Evolutionary conservation across 2,888 invertebrate genomes (phyloP).

Genomic region (Hemicrepidius hirtus): DNA sequence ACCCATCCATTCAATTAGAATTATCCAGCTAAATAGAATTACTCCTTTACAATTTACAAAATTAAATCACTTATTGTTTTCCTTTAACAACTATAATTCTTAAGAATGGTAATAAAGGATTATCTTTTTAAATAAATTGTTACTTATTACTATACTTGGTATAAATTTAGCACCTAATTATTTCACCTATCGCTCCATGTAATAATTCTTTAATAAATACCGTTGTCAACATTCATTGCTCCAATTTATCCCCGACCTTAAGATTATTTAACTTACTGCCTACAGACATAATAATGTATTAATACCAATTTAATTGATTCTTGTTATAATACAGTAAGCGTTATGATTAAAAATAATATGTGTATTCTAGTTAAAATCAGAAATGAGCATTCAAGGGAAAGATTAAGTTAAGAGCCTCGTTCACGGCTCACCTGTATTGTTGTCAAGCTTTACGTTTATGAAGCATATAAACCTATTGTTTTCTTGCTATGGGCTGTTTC

Average conservation of each 20-base stretch:
- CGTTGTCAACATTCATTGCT: neutral
- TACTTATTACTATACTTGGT: neutral
- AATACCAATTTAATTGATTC: neutral
- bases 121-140: neutral
- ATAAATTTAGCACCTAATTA: constrained; percentile 16
- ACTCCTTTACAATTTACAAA: neutral
- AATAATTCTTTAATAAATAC: constrained; percentile 4
- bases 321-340: neutral
- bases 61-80: neutral
- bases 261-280: constrained; percentile 10
- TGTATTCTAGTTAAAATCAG: no score
- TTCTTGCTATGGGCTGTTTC: no score
- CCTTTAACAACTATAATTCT: neutral
- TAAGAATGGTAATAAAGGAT: no score
- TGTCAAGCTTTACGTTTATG: no score
- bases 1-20: no score
- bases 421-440: no score
- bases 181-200: neutral
- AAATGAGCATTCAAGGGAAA: no score
- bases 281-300: neutral
- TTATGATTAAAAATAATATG: no score
- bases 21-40: neutral
- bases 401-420: no score
- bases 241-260: constrained; percentile 4
- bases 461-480: no score